Evolutionary conservation across 2,797 vertebrate genomes (phyloP), one percentile per base, ranked within the genome.

Genomic region (Gymnothorax reevesii): DNA sequence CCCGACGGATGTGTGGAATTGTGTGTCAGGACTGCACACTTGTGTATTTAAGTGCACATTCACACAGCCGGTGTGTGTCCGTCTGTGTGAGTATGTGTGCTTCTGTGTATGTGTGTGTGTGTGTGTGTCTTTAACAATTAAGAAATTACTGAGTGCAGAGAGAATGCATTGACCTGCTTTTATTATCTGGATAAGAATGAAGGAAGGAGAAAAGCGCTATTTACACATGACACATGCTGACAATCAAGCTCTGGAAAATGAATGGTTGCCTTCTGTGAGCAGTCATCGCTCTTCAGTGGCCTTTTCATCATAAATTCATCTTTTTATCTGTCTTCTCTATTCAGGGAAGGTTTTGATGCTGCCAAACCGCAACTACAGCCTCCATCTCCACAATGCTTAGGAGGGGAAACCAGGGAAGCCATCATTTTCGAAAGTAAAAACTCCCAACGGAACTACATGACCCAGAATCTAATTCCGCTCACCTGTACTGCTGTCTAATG

Each of bases 181-280:
- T 92, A 91, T 87, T 91, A 94, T 95, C 94, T 95, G 94, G 95
- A 96, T 95, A 92, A 94, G 95, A 91, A 92, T 94, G 94, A 90
- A 94, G 89, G 13, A 52, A 42, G 49, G 25, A 4, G 1, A 2
- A n/a, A 59, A 10, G n/a, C n/a, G 13, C 55, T 82, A 83, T 12
- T 5, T 57, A 52, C 57, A 54, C 52, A 20, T 8, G 7, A 22
- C 52, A 82, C 2, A 17, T 27, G 60, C 57, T 10, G 54, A 83
- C n/a, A 80, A 20, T 52, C 2, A 80, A 52, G 49, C 15, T 9
- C 77, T 80, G 77, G 27, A 10, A n/a, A 62, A 73, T 73, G n/a
- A 2, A 73, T 33, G 25, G 33, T 42, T 17, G 20, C 33, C 5
- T 8, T 75, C 13, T 49, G 7, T 22, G 20, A 75, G 2, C 33